phyloP scores from a whole-genome alignment of 2,113 vertebrate species.

The Coptodon bakossiorum region DNA sequence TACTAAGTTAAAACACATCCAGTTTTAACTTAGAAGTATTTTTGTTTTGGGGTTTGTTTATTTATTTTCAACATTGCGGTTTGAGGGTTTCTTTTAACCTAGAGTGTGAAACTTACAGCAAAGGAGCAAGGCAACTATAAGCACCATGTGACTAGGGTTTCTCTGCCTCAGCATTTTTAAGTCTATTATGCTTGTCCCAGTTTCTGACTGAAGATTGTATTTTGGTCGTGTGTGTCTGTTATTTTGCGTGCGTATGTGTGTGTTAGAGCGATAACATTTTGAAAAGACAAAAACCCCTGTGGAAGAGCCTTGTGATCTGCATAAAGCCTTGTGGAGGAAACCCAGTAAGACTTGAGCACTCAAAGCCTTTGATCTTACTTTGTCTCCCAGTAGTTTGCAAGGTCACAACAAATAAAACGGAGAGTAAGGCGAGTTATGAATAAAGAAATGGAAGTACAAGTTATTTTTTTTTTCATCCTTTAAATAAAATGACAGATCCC shows the following conservation, averaged over 20 bases:
- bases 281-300: conserved; percentile 17
- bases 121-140: not conserved
- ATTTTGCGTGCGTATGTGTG: not conserved
- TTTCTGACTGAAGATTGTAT: conserved; percentile 11
- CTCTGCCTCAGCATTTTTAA: conserved; percentile 12
- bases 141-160: not conserved
- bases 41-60: not conserved
- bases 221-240: not conserved
- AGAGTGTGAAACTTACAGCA: not conserved
- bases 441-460: not conserved
- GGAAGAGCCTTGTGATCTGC: conserved; percentile 12
- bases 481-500: not conserved
- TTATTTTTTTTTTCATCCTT: not conserved
- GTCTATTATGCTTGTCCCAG: conserved; percentile 16
- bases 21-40: not conserved
- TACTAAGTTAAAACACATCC: not conserved
- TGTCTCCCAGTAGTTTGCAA: not conserved
- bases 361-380: not conserved
- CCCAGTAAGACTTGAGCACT: not conserved
- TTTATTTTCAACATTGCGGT: not conserved
- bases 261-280: conserved; percentile 20
- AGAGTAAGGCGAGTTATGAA: not conserved
- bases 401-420: conserved; percentile 13
- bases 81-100: not conserved
- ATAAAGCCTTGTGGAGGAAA: not conserved